Evolutionary conservation across 2,113 vertebrate genomes (phyloP), one percentile per base, ranked within the genome.

Genomic region (Hydrolagus affinis): DNA sequence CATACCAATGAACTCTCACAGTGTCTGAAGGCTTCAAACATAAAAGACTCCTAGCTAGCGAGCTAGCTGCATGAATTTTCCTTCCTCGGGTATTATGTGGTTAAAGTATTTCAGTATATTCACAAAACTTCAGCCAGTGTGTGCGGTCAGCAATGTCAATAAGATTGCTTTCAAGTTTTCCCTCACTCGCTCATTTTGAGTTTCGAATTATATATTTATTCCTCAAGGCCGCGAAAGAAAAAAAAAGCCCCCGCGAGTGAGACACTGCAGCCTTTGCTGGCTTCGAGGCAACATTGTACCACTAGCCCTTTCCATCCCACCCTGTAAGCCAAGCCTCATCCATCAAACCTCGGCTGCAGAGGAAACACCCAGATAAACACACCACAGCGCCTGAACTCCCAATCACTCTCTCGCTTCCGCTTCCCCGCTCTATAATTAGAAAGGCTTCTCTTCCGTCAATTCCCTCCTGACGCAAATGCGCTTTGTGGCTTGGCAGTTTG

Each of bases 341-440:
- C 94, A 94, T 96, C 96, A 95, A 91, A 90, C 88, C 91, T 89
- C 88, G 89, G 91, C 91, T 88, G 90, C 90, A 95, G 94, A 97
- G 97, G 96, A 97, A 98, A 96, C 95, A 96, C 95, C 94, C 94
- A 95, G 95, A 97, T 98, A 98, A 99, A 98, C 96, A 99, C 90
- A 94, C 96, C 94, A 90, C 96, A 97, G 95, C 88, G 94, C 95
- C 97, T 96, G 92, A 93, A 96, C 95, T 98, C 95, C 96, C 96
- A 94, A 96, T 97, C 96, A 94, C 95, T 94, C 93, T 85, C 87
- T 44, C 89, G 92, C 95, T 98, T 98, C 97, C 97, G 95, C 97
- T 99, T 98, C 94, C 96, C 96, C 94, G 93, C 94, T 95, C 97
- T 98, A 98, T 99, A 98, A 99, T 99, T 98, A 98, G 96, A 96